phyloP scores from a whole-genome alignment of 2,888 invertebrate species.

The Myathropa florea region DNA sequence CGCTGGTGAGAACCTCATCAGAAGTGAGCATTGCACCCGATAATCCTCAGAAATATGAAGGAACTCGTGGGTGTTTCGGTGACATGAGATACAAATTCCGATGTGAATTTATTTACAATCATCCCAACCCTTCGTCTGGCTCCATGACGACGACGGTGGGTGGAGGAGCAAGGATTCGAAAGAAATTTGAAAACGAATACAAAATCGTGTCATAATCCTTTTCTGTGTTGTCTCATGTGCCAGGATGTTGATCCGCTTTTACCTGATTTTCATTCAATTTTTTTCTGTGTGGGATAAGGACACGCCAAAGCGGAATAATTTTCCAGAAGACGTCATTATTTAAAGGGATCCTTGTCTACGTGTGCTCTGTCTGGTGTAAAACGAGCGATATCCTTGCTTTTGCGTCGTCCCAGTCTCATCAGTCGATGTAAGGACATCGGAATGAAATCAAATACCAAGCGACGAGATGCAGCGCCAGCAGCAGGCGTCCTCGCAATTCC shows the following conservation, averaged over 20 bases:
- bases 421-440: slow-evolving; percentile 21
- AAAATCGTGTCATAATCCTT: background rate
- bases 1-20: background rate
- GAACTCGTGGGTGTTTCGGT: background rate
- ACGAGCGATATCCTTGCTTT: background rate
- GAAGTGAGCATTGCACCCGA: background rate
- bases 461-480: slow-evolving; percentile 2
- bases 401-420: background rate
- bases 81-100: background rate
- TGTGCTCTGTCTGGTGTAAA: background rate
- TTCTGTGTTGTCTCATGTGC: background rate
- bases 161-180: background rate
- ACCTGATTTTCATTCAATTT: too few relatives aligned
- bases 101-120: background rate
- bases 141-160: background rate
- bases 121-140: background rate
- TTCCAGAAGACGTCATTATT: slow-evolving; percentile 1
- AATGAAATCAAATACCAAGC: slow-evolving; percentile 50
- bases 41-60: background rate
- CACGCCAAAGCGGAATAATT: slow-evolving; percentile 11
- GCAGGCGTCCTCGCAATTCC: background rate
- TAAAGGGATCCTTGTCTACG: background rate
- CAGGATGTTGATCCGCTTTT: background rate
- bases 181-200: background rate
- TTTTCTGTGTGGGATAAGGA: background rate